Percentiles rank a stretch among this genome's conserved stretches.
Conservation (phyloP, 2,888 invertebrate genomes). For the Sinhomidia bicolor region DNA sequence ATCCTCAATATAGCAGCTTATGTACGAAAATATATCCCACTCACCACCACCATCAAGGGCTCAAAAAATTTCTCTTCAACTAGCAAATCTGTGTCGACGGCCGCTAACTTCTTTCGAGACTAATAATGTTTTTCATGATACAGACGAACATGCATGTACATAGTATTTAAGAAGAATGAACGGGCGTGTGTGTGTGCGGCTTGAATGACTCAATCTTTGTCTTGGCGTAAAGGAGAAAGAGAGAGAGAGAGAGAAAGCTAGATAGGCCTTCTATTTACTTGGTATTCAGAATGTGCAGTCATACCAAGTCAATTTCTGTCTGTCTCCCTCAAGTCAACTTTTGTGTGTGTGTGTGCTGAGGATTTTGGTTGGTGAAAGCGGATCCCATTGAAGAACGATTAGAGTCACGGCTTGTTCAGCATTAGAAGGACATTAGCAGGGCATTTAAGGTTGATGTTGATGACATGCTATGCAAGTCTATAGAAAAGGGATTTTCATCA, state of each 20-base stretch:
- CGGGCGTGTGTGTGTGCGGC: too few species aligned
- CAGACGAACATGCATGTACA: too few species aligned
- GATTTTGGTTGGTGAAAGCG: neutral
- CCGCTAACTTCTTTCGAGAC: too few species aligned
- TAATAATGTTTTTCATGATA: too few species aligned
- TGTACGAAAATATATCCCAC: too few species aligned
- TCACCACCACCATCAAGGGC: too few species aligned
- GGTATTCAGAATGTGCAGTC: constrained; percentile 44
- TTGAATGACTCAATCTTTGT: constrained; percentile 57
- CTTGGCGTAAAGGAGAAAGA: too few species aligned
- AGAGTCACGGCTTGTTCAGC: constrained; percentile 69
- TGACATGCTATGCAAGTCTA: constrained; percentile 65
- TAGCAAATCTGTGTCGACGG: constrained; percentile 3
- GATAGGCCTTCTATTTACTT: constrained; percentile 11
- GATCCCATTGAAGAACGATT: constrained; percentile 68
- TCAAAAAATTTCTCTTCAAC: too few species aligned
- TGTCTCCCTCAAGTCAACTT: constrained; percentile 33
- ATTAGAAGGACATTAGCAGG: constrained; percentile 73
- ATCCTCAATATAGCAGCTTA: too few species aligned
- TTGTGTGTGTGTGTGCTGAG: neutral
- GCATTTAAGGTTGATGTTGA: constrained; percentile 70
- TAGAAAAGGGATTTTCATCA: constrained; percentile 22
- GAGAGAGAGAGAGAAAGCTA: too few species aligned
- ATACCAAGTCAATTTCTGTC: constrained; percentile 52
- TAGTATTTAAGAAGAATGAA: neutral